Percentiles rank a stretch among this genome's conserved stretches.
phyloP scores from a whole-genome alignment of 2,888 invertebrate species.

The Argyresthia albistria region DNA sequence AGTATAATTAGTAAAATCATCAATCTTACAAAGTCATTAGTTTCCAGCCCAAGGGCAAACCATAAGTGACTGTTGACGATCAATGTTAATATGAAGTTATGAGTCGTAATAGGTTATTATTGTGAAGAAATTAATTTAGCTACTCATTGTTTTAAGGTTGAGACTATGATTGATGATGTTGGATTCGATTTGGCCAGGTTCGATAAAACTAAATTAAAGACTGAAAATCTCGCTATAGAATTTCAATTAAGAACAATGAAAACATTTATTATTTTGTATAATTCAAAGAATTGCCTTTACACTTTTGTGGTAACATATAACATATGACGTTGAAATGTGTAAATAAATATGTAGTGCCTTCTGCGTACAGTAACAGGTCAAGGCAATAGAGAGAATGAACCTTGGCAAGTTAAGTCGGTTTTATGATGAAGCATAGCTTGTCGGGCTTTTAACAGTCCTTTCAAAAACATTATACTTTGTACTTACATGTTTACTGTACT shows the following conservation, averaged over 20 bases:
- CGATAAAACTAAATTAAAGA: neutral
- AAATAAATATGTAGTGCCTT: too few relatives aligned
- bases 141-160: slow-evolving; percentile 64
- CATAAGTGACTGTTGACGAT: slow-evolving; percentile 60
- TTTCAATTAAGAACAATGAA: neutral
- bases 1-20: slow-evolving; percentile 63
- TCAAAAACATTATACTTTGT: slow-evolving; percentile 1
- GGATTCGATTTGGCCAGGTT: slow-evolving; percentile 11
- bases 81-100: slow-evolving; percentile 50
- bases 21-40: slow-evolving; percentile 61
- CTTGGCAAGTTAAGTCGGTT: neutral
- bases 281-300: neutral
- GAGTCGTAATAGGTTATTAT: slow-evolving; percentile 56
- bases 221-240: neutral
- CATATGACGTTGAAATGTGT: too few relatives aligned
- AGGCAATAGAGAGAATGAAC: neutral
- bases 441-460: neutral
- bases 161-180: slow-evolving; percentile 33
- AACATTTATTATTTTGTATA: neutral
- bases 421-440: neutral
- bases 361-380: neutral
- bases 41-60: slow-evolving; percentile 52
- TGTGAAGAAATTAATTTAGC: slow-evolving; percentile 47
- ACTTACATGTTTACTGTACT: neutral
- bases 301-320: too few relatives aligned